These are phyloP conservation scores for Eupithecia dodoneata DNA, from an alignment of 2,888 invertebrate species.

Conservation along the genomic window DNA sequence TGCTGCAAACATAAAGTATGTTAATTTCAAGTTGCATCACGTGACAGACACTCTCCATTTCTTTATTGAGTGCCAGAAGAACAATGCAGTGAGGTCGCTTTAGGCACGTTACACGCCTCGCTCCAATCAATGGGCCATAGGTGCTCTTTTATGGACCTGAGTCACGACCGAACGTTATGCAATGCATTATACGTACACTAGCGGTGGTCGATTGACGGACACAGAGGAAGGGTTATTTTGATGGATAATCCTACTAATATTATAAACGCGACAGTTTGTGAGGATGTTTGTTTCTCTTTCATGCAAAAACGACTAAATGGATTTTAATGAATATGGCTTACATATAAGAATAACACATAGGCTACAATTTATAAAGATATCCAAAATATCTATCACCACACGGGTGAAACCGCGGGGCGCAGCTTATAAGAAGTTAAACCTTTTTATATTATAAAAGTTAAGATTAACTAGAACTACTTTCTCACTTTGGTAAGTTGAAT, in stretches of 20 bases:
- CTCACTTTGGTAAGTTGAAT: not conserved
- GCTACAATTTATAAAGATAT: too few relatives aligned
- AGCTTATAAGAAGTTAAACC: not conserved
- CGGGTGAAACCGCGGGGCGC: too few relatives aligned
- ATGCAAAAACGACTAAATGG: too few relatives aligned
- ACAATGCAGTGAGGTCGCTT: conserved; percentile 38
- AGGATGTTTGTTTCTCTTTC: too few relatives aligned
- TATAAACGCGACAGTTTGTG: too few relatives aligned
- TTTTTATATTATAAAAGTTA: not conserved
- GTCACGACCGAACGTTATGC: conserved; percentile 38
- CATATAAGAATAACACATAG: too few relatives aligned
- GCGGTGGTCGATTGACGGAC: conserved; percentile 6
- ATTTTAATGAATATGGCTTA: too few relatives aligned
- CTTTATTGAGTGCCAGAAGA: conserved; percentile 36
- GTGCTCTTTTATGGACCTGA: conserved; percentile 44
- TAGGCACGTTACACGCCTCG: conserved; percentile 24
- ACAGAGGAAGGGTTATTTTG: not conserved
- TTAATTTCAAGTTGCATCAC: not conserved
- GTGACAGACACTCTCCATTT: conserved; percentile 25
- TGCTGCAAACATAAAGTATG: not conserved
- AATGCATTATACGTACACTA: conserved; percentile 14
- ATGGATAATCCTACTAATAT: not conserved
- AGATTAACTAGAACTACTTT: not conserved
- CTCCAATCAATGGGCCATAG: conserved; percentile 41
- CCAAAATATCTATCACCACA: too few relatives aligned